These are phyloP conservation scores for Cyclina sinensis DNA, from an alignment of 1,140 invertebrate genomes.

Conservation along the genomic window DNA sequence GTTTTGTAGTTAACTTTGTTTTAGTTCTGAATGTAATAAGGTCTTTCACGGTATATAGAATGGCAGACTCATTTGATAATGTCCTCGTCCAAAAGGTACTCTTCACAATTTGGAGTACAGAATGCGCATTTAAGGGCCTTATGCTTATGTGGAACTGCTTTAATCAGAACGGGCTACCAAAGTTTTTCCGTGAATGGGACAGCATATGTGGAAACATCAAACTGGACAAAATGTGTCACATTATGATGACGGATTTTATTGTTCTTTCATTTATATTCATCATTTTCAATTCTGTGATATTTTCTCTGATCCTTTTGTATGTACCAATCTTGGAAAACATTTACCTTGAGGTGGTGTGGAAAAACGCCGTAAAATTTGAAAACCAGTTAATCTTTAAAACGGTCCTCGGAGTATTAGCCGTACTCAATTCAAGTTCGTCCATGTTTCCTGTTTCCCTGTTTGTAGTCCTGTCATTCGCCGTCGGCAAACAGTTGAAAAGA, in stretches of 20 bases:
- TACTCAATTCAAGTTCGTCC: conserved; percentile 51
- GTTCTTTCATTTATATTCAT: conserved; percentile 51
- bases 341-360: conserved; percentile 59
- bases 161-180: conserved; percentile 36
- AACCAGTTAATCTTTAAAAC: conserved; percentile 41
- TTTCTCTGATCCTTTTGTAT: conserved; percentile 47
- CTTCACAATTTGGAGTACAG: conserved; percentile 60
- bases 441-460: conserved; percentile 58
- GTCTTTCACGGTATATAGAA: conserved; percentile 44
- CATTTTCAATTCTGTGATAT: conserved; percentile 51
- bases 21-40: conserved; percentile 33
- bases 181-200: conserved; percentile 52
- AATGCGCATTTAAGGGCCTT: conserved; percentile 55
- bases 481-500: conserved; percentile 40
- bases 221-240: conserved; percentile 32
- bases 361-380: conserved; percentile 26
- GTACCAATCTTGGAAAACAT: conserved; percentile 53
- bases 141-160: conserved; percentile 41
- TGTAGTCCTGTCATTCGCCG: conserved; percentile 43
- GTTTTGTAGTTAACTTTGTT: conserved; percentile 50
- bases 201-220: conserved; percentile 15
- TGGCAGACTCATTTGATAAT: conserved; percentile 39
- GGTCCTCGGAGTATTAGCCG: conserved; percentile 24
- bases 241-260: conserved; percentile 51
- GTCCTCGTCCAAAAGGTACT: conserved; percentile 42